Percentiles rank a stretch among this genome's conserved stretches.
Conservation (phyloP, 2,113 vertebrate species). For the Elachura formosa region DNA sequence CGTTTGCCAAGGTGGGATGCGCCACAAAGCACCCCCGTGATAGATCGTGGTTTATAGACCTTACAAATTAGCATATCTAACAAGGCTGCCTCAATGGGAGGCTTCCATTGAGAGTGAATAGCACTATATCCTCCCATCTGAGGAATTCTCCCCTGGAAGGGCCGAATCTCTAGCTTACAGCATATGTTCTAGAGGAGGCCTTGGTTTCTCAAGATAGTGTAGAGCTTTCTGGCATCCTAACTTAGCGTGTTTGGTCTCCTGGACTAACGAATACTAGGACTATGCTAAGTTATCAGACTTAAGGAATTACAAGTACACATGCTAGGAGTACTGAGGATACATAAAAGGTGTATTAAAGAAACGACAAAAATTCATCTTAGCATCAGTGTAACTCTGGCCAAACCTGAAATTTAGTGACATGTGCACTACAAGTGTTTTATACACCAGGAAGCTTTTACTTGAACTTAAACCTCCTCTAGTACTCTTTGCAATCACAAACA, state of each 20-base stretch:
- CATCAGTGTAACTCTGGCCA: not conserved
- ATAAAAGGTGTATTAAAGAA: not conserved
- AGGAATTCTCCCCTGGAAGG: not conserved
- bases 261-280: not conserved
- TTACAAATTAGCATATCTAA: not conserved
- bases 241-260: not conserved
- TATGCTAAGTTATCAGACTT: too few relatives aligned
- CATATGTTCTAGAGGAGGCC: not conserved
- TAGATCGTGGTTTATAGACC: fast-evolving
- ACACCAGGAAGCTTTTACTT: not conserved
- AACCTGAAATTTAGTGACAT: not conserved
- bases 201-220: not conserved
- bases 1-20: fast-evolving
- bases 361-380: not conserved
- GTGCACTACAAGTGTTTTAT: not conserved
- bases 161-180: not conserved
- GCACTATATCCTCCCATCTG: not conserved
- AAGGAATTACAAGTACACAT: too few relatives aligned
- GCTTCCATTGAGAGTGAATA: not conserved
- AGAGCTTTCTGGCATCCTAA: not conserved
- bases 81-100: not conserved
- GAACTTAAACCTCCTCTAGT: not conserved
- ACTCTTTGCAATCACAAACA: not conserved
- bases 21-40: fast-evolving
- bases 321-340: not conserved